A percentile compares a stretch with the other conserved stretches of the same genome.
Evolutionary conservation across 1,140 invertebrate genomes (phyloP).

Genomic region (Drosophila parvula): DNA sequence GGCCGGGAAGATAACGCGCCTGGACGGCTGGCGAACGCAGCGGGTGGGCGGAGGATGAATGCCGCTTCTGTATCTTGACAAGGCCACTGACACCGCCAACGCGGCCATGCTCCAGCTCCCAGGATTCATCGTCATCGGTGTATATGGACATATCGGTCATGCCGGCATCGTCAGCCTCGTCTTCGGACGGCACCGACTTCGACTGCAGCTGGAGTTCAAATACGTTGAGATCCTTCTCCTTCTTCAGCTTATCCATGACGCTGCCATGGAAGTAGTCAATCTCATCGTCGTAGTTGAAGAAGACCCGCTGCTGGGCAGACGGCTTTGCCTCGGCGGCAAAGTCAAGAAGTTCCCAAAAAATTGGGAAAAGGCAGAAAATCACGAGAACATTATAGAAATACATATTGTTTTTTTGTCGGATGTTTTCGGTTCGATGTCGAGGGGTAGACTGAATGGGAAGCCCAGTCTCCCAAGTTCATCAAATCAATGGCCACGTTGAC

Average conservation of each 20-base stretch:
- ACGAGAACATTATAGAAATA: not conserved
- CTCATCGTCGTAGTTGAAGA: constrained; percentile 11
- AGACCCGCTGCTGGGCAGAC: not conserved
- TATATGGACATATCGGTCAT: not conserved
- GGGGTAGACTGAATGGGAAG: not conserved
- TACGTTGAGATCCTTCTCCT: not conserved
- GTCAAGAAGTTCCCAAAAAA: not conserved
- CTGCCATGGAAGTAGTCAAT: not conserved
- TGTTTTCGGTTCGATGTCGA: not conserved
- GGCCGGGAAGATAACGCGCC: no score
- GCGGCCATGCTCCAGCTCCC: not conserved
- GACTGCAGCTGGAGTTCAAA: no score
- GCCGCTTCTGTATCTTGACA: not conserved
- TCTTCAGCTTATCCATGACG: no score
- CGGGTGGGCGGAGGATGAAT: not conserved
- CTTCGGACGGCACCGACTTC: not conserved
- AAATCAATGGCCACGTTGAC: not conserved
- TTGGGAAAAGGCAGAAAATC: not conserved
- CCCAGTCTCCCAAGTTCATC: not conserved
- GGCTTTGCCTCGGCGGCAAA: not conserved
- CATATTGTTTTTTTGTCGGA: not conserved
- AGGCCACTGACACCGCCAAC: not conserved
- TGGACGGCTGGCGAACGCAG: no score
- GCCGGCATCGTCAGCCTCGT: not conserved
- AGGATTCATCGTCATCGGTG: not conserved